phyloP scores from a whole-genome alignment of 1,140 invertebrate genomes.

The Zaprionus camerounensis region DNA sequence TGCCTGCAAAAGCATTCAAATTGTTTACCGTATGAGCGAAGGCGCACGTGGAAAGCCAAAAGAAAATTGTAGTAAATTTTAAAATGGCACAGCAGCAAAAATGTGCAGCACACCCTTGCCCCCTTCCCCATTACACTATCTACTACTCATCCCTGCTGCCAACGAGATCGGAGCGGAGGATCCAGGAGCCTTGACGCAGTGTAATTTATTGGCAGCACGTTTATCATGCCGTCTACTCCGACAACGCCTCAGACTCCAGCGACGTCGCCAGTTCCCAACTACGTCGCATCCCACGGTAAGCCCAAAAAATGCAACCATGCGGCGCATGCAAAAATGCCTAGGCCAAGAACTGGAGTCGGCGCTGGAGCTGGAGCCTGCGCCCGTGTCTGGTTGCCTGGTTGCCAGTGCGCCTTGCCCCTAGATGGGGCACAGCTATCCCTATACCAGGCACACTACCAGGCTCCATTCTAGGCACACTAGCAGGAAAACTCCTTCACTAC shows the following conservation, averaged over 20 bases:
- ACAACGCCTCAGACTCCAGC: slow-evolving; percentile 9
- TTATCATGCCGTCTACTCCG: slow-evolving; percentile 76
- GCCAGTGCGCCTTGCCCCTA: slow-evolving; percentile 51
- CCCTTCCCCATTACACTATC: neutral
- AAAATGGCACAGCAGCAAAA: slow-evolving; percentile 78
- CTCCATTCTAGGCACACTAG: no score
- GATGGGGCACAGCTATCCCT: slow-evolving; percentile 50
- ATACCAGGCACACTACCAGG: neutral
- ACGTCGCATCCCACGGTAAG: slow-evolving; percentile 53
- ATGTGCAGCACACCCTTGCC: slow-evolving; percentile 55
- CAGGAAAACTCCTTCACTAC: no score
- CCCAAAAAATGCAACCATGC: slow-evolving; percentile 81
- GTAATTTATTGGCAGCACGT: slow-evolving; percentile 83
- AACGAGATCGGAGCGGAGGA: neutral
- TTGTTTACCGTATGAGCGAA: slow-evolving; percentile 80
- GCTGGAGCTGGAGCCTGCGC: neutral
- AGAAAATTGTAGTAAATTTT: slow-evolving; percentile 83
- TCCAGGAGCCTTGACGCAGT: slow-evolving; percentile 69
- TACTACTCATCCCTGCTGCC: neutral
- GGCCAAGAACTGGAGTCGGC: slow-evolving; percentile 9
- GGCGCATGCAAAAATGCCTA: slow-evolving; percentile 81
- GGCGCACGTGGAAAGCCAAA: slow-evolving; percentile 75
- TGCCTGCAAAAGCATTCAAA: slow-evolving; percentile 80
- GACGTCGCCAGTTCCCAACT: slow-evolving; percentile 1
- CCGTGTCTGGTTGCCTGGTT: slow-evolving; percentile 11